phyloP scores from a whole-genome alignment of 2,797 vertebrate species.

The Rhabdomys pumilio region DNA sequence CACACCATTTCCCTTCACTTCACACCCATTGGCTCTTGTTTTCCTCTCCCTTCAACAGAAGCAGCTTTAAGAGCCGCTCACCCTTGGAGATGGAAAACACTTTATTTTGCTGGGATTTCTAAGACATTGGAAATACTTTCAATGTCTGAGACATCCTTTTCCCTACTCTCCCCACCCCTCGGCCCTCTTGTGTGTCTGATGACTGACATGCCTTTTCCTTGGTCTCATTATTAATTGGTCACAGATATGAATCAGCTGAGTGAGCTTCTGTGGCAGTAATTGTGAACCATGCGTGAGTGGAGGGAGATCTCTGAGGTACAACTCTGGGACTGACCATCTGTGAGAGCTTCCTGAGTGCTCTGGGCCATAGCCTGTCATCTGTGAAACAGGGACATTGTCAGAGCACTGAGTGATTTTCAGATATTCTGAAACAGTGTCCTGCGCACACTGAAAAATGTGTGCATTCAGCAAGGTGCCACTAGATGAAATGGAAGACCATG shows the following conservation, averaged over 20 bases:
- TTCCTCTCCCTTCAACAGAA: background rate
- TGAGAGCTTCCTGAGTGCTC: background rate
- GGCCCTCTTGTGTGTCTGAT: background rate
- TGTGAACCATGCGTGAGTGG: background rate
- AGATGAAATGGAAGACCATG: background rate
- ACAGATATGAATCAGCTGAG: background rate
- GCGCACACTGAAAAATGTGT: background rate
- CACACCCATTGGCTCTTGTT: background rate
- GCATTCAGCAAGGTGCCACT: background rate
- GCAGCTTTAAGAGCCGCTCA: constrained; percentile 2
- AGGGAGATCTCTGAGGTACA: background rate
- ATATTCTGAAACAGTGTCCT: background rate
- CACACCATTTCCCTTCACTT: background rate
- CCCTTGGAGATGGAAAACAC: background rate
- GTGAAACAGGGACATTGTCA: background rate
- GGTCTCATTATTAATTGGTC: constrained; percentile 37
- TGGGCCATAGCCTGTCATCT: background rate
- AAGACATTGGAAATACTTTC: background rate
- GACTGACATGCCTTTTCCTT: background rate
- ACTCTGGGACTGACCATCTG: background rate
- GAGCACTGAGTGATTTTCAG: background rate
- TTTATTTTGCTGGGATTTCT: background rate
- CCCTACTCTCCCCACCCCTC: background rate
- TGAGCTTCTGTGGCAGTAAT: background rate
- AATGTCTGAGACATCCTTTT: background rate